A percentile compares a stretch with the other conserved stretches of the same genome.
phyloP scores from a whole-genome alignment of 2,888 invertebrate genomes.

The Tryphoninae sp. region DNA sequence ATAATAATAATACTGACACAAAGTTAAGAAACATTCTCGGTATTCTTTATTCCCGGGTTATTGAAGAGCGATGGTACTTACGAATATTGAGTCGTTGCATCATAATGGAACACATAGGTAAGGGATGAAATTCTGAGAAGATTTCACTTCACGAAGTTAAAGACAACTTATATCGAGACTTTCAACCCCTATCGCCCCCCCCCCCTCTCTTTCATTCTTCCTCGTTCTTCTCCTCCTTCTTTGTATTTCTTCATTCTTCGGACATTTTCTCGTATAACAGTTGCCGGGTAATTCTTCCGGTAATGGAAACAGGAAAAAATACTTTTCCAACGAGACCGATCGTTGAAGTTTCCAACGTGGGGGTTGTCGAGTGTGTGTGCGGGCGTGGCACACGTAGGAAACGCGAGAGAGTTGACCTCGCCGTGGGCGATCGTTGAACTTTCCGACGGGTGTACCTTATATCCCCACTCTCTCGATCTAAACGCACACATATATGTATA shows the following conservation, averaged over 20 bases:
- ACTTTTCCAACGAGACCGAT: slow-evolving; percentile 60
- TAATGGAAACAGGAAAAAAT: slow-evolving; percentile 35
- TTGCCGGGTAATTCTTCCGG: neutral
- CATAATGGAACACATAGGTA: neutral
- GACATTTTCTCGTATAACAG: slow-evolving; percentile 22
- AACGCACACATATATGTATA: neutral
- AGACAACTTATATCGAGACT: neutral
- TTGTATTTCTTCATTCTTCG: slow-evolving; percentile 2
- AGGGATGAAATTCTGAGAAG: neutral
- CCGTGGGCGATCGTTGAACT: slow-evolving; percentile 70
- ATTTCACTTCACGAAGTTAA: slow-evolving; percentile 1
- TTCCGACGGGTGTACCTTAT: slow-evolving; percentile 61
- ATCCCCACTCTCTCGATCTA: slow-evolving; percentile 26
- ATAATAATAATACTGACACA: neutral
- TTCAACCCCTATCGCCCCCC: neutral
- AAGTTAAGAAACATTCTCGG: neutral
- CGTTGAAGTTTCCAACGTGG: slow-evolving; percentile 71
- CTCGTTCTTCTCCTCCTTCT: neutral
- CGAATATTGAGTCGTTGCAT: neutral
- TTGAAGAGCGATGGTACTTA: neutral
- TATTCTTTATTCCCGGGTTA: neutral
- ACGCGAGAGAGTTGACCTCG: slow-evolving; percentile 63
- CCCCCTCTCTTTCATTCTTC: neutral
- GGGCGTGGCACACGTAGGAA: slow-evolving; percentile 22
- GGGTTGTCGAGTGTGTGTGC: slow-evolving; percentile 41